Evolutionary conservation across 2,797 vertebrate species (phyloP).

Genomic region (Cyclura pinguis): DNA sequence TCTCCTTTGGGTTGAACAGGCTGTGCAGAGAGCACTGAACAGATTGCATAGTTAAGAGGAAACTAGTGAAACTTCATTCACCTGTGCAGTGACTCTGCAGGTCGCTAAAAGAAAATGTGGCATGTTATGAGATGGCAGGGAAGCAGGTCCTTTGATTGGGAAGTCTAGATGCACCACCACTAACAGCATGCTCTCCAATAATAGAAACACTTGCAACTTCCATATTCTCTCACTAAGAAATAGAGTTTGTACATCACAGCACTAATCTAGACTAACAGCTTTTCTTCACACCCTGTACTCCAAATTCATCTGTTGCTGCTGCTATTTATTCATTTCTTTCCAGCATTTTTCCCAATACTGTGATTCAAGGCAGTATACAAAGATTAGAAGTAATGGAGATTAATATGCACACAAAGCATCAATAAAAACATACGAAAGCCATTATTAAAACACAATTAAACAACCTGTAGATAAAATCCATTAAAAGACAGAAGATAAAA

Average conservation of each 20-base stretch:
- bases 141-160: background rate
- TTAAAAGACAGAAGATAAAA: too few species aligned
- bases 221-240: background rate
- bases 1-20: background rate
- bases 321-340: too few species aligned
- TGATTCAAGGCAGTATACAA: too few species aligned
- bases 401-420: too few species aligned
- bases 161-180: background rate
- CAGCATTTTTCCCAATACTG: too few species aligned
- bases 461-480: too few species aligned
- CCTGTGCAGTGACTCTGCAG: background rate
- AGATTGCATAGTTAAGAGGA: conserved; percentile 7
- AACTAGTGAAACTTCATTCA: background rate
- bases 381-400: too few species aligned
- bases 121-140: background rate
- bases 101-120: background rate
- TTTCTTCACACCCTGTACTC: background rate
- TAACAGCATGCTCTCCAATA: background rate
- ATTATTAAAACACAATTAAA: too few species aligned
- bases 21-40: background rate
- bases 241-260: background rate
- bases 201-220: too few species aligned
- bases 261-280: background rate
- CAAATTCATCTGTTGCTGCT: too few species aligned
- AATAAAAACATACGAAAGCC: too few species aligned